Conservation (phyloP, 2,888 invertebrate genomes). For the Prosapia bicincta region DNA sequence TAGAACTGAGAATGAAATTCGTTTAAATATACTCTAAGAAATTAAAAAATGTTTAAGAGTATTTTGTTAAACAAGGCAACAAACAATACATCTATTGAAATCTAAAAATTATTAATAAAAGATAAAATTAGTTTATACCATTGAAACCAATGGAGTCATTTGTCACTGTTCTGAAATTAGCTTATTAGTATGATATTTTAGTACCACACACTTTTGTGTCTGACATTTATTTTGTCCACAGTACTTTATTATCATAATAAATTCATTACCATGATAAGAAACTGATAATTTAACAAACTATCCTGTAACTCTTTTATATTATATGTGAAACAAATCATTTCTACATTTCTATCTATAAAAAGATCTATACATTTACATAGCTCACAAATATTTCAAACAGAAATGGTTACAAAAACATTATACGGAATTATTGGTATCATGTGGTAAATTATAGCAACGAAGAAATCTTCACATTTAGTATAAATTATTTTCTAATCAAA, state of each 20-base stretch:
- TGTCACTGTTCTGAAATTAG: neutral
- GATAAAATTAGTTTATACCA: neutral
- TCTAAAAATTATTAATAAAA: neutral
- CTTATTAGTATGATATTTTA: too few relatives aligned
- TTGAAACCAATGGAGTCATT: neutral
- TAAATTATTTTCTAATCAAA: too few relatives aligned
- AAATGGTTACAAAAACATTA: neutral
- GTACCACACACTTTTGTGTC: too few relatives aligned
- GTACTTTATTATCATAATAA: too few relatives aligned
- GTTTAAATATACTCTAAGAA: neutral
- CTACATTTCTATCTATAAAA: neutral
- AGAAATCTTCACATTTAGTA: too few relatives aligned
- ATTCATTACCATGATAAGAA: too few relatives aligned
- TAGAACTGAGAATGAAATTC: too few relatives aligned
- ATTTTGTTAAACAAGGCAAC: neutral
- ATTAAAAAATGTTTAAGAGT: neutral
- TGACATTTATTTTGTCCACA: too few relatives aligned
- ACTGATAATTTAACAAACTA: too few relatives aligned
- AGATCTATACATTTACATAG: neutral
- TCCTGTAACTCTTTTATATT: too few relatives aligned
- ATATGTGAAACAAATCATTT: neutral
- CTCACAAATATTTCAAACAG: neutral
- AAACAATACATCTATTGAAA: neutral
- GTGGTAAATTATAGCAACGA: too few relatives aligned
- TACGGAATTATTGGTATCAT: neutral